Evolutionary conservation across 2,113 vertebrate genomes (phyloP).

Genomic region (Serilophus lunatus): DNA sequence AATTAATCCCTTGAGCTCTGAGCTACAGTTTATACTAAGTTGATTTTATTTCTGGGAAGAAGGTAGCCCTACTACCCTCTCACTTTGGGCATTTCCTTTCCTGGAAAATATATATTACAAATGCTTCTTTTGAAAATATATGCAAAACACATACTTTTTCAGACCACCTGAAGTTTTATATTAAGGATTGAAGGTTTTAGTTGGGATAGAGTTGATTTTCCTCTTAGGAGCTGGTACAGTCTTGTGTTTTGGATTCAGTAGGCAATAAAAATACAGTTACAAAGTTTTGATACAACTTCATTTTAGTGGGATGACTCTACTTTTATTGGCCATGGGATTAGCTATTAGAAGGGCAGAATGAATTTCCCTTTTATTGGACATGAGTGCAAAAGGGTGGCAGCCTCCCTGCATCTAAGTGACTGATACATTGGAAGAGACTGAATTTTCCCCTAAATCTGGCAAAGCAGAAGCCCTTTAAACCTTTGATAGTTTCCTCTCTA

Average conservation of each 20-base stretch:
- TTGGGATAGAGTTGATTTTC: background rate
- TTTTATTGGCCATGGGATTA: background rate
- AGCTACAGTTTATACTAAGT: background rate
- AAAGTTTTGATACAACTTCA: background rate
- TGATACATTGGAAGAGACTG: background rate
- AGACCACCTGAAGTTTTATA: background rate
- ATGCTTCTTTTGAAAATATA: background rate
- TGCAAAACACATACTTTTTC: background rate
- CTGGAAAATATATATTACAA: background rate
- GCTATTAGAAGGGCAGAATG: background rate
- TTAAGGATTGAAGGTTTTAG: background rate
- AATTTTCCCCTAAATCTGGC: background rate
- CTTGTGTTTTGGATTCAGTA: background rate
- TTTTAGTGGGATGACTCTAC: background rate
- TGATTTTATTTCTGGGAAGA: constrained; percentile 5
- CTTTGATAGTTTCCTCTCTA: background rate
- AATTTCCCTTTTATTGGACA: background rate
- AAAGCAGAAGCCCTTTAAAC: background rate
- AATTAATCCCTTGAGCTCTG: background rate
- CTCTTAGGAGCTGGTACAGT: background rate
- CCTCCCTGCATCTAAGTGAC: background rate
- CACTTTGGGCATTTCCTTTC: background rate
- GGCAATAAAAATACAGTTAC: background rate
- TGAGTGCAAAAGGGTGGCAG: background rate
- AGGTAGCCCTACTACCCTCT: background rate